A percentile compares a stretch with the other conserved stretches of the same genome.
phyloP scores from a whole-genome alignment of 2,888 invertebrate genomes.

The Thelaira solivaga region DNA sequence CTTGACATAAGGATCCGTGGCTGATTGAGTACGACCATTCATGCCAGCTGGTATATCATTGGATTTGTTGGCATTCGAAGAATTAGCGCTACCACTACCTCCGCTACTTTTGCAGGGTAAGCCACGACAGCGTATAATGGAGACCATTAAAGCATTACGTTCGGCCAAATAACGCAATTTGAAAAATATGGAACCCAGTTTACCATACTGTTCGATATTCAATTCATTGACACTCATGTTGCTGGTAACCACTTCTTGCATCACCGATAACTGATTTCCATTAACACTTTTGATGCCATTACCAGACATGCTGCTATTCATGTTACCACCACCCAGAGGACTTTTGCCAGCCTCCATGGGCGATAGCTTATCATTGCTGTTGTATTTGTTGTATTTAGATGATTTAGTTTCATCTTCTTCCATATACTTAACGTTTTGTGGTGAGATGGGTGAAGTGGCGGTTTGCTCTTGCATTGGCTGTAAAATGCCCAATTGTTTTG shows the following conservation, averaged over 20 bases:
- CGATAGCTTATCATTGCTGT: conserved; percentile 65
- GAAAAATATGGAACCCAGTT: conserved; percentile 92
- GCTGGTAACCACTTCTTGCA: conserved; percentile 44
- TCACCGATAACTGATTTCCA: conserved; percentile 29
- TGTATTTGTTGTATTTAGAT: conserved; percentile 67
- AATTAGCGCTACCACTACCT: conserved; percentile 78
- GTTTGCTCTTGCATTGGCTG: conserved; percentile 74
- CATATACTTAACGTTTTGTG: conserved; percentile 73
- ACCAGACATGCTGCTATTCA: conserved; percentile 65
- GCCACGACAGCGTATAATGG: conserved; percentile 92
- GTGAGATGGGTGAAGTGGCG: conserved; percentile 72
- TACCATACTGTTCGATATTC: conserved; percentile 79
- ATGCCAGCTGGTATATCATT: conserved; percentile 78
- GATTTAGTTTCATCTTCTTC: conserved; percentile 75
- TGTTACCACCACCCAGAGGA: conserved; percentile 57
- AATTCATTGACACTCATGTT: conserved; percentile 58
- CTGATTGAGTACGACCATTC: conserved; percentile 77
- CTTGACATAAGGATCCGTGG: conserved; percentile 96
- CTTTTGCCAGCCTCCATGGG: conserved; percentile 68
- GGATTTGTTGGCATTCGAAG: conserved; percentile 77
- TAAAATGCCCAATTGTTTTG: conserved; percentile 73
- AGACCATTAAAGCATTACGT: conserved; percentile 93
- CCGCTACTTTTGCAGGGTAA: conserved; percentile 81
- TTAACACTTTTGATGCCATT: conserved; percentile 52
- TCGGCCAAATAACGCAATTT: conserved; percentile 93